Base-by-base conservation (phyloP, 2,113 vertebrate genomes). In the Epinephelus fuscoguttatus region DNA sequence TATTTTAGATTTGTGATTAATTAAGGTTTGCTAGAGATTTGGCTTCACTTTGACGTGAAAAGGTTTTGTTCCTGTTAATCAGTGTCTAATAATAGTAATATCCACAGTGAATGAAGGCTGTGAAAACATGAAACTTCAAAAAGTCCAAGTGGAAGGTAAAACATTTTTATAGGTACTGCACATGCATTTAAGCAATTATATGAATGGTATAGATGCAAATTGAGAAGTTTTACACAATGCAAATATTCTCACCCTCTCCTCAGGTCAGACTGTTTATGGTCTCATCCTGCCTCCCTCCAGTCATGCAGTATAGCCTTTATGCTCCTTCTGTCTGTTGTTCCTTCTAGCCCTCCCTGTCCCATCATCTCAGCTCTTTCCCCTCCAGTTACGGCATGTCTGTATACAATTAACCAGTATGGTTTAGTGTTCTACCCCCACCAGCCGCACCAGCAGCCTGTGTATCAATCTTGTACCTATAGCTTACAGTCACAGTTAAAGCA, bases 321-420 rank as follows among this genome's bases (percentile, higher is more conserved):
- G 52, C 25, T 25, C 61, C 23, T 33, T 27, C 49, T 66, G 14
- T 56, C 21, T 4, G 18, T 62, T 17, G 57, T 75, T 72, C 33
- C 53, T n/a, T 59, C 56, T 56, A 60, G 70, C 21, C 5, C 23
- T 47, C 6, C 37, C 55, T 45, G 55, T 52, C 47, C 27, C 40
- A 27, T 37, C 12, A 75, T 13, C 15, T 75, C 45, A 42, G 30
- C 30, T 18, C 50, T 59, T 11, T 61, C 3, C 42, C 42, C 70
- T 75, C 71, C 59, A 52, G 47, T 75, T 49, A 53, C 18, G 0
- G 37, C 62, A 30, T 67, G 74, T 67, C 37, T 66, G 23, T 9
- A 9, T 27, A 63, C 50, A 27, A 23, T 64, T 25, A 64, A 64
- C 15, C 61, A 13, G 33, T 76, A 13, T 66, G 33, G 15, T 56